Evolutionary conservation across 2,113 vertebrate species (phyloP).

Genomic region (Nanger granti): DNA sequence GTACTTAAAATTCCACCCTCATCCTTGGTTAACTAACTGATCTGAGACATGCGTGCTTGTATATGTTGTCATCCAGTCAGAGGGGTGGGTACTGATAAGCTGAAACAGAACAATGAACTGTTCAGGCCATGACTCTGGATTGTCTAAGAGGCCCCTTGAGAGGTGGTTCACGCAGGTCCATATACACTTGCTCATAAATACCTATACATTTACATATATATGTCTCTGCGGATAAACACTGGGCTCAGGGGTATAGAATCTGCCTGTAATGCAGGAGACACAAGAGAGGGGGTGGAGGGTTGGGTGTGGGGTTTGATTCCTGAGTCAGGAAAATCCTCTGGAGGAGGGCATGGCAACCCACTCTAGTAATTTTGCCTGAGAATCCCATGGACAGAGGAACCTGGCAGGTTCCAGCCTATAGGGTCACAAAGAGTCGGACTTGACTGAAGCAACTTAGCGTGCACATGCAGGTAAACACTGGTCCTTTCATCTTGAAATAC

Average conservation of each 20-base stretch:
- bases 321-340: background rate
- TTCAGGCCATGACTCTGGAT: background rate
- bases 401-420: background rate
- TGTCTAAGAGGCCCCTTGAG: background rate
- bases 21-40: constrained; percentile 36
- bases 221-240: background rate
- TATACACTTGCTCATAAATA: background rate
- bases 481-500: background rate
- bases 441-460: background rate
- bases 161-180: background rate
- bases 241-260: background rate
- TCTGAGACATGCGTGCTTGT: background rate
- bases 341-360: background rate
- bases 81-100: background rate
- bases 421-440: background rate
- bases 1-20: constrained; percentile 28
- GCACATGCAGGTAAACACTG: background rate
- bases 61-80: background rate
- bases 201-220: background rate
- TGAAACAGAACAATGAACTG: background rate
- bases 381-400: background rate
- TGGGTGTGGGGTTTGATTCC: background rate
- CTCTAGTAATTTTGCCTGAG: background rate
- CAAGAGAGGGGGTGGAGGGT: background rate
- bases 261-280: background rate